These are phyloP conservation scores for Centruroides sculpturatus DNA, from an alignment of 1,140 invertebrate species.

Conservation along the genomic window DNA sequence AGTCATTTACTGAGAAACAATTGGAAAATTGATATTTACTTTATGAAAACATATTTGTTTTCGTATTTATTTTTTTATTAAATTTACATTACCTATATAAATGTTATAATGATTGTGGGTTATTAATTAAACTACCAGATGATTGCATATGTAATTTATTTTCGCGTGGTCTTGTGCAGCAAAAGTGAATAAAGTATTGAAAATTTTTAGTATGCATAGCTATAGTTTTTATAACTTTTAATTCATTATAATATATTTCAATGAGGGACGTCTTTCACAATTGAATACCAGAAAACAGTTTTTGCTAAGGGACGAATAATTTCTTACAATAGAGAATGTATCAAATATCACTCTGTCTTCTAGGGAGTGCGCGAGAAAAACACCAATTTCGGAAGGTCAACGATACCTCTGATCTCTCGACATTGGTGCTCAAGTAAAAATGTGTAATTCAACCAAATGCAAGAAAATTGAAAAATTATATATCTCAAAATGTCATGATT, in stretches of 20 bases:
- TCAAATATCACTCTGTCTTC: background rate
- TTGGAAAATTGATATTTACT: too few species aligned
- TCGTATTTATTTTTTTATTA: too few species aligned
- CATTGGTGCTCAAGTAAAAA: background rate
- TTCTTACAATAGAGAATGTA: background rate
- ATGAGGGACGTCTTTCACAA: background rate
- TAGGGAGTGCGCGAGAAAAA: background rate
- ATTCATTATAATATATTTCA: background rate
- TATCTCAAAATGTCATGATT: background rate
- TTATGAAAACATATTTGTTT: too few species aligned
- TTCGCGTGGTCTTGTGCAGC: too few species aligned
- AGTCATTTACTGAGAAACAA: too few species aligned
- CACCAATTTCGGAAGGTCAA: background rate
- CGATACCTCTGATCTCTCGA: background rate
- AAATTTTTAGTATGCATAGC: too few species aligned
- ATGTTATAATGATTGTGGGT: too few species aligned
- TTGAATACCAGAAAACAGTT: slow-evolving; percentile 4
- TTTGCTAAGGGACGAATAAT: background rate
- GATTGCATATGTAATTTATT: too few species aligned
- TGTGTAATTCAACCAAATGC: background rate
- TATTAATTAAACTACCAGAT: too few species aligned
- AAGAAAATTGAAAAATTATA: background rate
- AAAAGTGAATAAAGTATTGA: too few species aligned
- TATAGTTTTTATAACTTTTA: too few species aligned
- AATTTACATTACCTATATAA: too few species aligned